Percentiles rank a stretch among this genome's conserved stretches.
Evolutionary conservation across 2,113 vertebrate genomes (phyloP).

Genomic region (Catagonus wagneri): DNA sequence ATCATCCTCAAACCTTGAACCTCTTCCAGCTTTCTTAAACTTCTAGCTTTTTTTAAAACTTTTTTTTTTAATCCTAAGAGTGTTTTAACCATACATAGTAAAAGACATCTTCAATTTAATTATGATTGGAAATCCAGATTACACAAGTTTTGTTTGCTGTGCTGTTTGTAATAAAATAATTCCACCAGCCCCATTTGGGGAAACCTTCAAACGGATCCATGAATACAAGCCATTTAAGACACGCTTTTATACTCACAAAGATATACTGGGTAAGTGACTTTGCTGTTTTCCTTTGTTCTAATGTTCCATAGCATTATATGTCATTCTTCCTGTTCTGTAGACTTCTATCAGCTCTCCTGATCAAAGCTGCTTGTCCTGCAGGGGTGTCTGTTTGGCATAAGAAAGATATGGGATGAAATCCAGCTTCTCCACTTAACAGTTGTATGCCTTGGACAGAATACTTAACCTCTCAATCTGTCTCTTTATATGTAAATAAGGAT

Average conservation of each 20-base stretch:
- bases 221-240: constrained; percentile 85
- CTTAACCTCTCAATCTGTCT: not conserved
- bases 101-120: constrained; percentile 35
- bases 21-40: constrained; percentile 48
- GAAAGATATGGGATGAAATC: not conserved
- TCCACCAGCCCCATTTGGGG: constrained; percentile 71
- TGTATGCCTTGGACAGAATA: not conserved
- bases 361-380: constrained; percentile 26
- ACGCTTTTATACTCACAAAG: constrained; percentile 80
- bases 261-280: constrained; percentile 83
- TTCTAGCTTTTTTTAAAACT: constrained; percentile 54
- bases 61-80: constrained; percentile 23
- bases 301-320: not conserved
- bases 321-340: constrained; percentile 10
- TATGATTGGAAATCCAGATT: constrained; percentile 81
- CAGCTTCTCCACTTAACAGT: not conserved
- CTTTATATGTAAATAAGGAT: not conserved
- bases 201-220: constrained; percentile 77
- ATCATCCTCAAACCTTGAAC: constrained; percentile 37
- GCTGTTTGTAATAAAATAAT: constrained; percentile 83
- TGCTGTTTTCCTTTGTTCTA: constrained; percentile 39
- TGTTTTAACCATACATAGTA: constrained; percentile 50
- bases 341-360: constrained; percentile 14
- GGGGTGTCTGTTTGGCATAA: not conserved
- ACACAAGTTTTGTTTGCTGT: constrained; percentile 84